Percentiles rank a stretch among this genome's conserved stretches.
Conservation (phyloP, 2,888 invertebrate genomes). For the Myopa tessellatipennis region DNA sequence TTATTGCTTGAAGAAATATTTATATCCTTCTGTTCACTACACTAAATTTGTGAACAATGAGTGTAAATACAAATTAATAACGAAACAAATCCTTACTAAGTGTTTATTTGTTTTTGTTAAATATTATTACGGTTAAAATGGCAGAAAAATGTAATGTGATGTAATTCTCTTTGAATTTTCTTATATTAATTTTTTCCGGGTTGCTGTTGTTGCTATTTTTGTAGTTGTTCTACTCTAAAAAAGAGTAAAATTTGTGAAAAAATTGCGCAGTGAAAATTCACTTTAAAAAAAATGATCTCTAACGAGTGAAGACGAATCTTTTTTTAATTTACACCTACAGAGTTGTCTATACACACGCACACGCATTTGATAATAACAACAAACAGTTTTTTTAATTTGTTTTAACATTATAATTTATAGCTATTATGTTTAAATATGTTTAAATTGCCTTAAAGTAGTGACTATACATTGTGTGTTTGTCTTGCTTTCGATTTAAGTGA, state of each 20-base stretch:
- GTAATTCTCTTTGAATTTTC: background rate
- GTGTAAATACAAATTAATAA: slow-evolving; percentile 7
- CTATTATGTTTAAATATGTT: slow-evolving; percentile 37
- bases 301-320: background rate
- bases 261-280: slow-evolving; percentile 8
- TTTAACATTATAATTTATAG: slow-evolving; percentile 43
- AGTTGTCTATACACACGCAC: slow-evolving; percentile 22
- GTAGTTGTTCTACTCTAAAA: background rate
- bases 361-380: background rate
- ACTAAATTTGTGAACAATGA: slow-evolving; percentile 23
- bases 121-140: slow-evolving; percentile 36
- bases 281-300: slow-evolving; percentile 6
- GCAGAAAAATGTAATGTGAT: slow-evolving; percentile 25
- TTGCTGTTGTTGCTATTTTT: slow-evolving; percentile 11
- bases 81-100: slow-evolving; percentile 34
- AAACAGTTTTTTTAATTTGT: background rate
- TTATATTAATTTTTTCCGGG: background rate
- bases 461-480: slow-evolving; percentile 64
- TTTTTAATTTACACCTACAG: background rate
- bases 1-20: slow-evolving; percentile 36
- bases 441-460: slow-evolving; percentile 67
- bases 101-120: slow-evolving; percentile 34
- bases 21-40: background rate
- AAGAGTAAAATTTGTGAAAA: slow-evolving; percentile 28
- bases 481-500: slow-evolving; percentile 38